phyloP scores from a whole-genome alignment of 2,797 vertebrate species.

The Periparus ater region DNA sequence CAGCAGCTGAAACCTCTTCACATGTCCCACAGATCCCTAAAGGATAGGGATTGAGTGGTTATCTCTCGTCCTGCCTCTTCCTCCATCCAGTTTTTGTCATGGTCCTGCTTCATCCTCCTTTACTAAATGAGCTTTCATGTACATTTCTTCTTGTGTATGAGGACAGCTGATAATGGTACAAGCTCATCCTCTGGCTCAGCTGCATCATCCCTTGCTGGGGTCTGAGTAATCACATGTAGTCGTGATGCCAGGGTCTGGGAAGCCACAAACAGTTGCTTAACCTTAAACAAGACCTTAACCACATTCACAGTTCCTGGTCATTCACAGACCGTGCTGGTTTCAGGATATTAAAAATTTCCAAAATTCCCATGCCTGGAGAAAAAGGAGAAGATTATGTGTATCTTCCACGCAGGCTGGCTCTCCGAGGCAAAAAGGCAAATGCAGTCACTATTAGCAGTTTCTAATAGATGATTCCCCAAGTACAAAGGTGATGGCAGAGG shows the following conservation, averaged over 20 bases:
- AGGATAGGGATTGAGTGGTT: background rate
- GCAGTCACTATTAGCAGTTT: background rate
- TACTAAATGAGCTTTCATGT: background rate
- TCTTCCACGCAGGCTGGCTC: background rate
- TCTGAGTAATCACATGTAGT: background rate
- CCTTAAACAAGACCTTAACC: background rate
- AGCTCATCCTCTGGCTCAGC: background rate
- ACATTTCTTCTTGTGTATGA: background rate
- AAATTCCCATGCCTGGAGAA: background rate
- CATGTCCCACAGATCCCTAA: background rate
- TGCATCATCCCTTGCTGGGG: background rate
- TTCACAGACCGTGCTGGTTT: background rate
- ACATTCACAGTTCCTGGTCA: background rate
- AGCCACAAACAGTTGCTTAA: background rate
- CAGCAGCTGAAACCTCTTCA: background rate
- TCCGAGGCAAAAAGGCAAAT: background rate
- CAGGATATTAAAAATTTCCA: background rate
- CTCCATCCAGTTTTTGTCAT: background rate
- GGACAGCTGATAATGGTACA: background rate
- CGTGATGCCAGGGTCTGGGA: background rate
- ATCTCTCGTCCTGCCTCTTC: background rate
- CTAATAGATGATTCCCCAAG: background rate
- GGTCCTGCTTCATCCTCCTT: background rate
- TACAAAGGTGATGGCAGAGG: background rate
- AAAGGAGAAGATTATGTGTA: background rate